Conservation (phyloP, 2,888 invertebrate species). For the Helleia helle region DNA sequence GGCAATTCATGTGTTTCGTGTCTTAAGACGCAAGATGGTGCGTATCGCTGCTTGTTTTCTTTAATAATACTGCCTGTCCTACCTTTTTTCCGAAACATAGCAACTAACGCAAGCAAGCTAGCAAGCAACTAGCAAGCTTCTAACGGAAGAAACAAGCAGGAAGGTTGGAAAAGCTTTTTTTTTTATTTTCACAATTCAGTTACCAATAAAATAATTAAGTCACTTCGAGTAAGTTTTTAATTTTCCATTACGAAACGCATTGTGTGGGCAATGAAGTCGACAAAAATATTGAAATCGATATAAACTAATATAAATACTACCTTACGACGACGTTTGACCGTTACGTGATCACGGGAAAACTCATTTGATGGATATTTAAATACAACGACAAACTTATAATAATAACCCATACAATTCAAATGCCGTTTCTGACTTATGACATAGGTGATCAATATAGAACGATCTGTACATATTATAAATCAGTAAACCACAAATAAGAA, state of each 20-base stretch:
- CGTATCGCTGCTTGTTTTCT: too few species aligned
- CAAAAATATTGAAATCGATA: slow-evolving; percentile 2
- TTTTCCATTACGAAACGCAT: neutral
- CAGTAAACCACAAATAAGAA: slow-evolving; percentile 14
- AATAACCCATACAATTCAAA: neutral
- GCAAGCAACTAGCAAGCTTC: too few species aligned
- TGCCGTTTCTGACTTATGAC: neutral
- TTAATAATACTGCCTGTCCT: too few species aligned
- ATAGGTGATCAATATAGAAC: neutral
- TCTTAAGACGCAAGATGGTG: too few species aligned
- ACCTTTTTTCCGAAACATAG: too few species aligned
- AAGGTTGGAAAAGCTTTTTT: too few species aligned
- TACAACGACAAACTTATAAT: neutral
- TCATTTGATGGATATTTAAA: neutral
- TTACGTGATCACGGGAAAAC: neutral
- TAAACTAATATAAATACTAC: neutral
- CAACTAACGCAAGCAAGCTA: too few species aligned
- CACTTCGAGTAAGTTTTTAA: too few species aligned
- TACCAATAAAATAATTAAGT: too few species aligned
- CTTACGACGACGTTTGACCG: neutral
- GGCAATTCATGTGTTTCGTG: too few species aligned
- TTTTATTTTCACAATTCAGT: too few species aligned
- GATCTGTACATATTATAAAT: slow-evolving; percentile 5
- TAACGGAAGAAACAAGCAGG: too few species aligned
- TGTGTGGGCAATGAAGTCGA: slow-evolving; percentile 1